Conservation (phyloP, 1,140 invertebrate genomes). For the Eurosta solidaginis region DNA sequence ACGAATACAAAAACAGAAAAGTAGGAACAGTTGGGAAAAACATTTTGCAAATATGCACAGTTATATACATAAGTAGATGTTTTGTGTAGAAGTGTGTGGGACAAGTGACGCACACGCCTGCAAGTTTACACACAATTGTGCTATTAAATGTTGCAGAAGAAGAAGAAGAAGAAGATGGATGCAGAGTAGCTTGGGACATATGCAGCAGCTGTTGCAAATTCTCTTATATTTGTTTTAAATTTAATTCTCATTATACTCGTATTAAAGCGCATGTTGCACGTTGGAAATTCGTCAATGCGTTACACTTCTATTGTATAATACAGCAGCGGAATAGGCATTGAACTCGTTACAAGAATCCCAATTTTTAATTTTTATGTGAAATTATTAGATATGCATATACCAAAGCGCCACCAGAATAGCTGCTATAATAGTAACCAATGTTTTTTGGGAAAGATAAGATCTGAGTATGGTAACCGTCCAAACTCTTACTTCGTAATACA, state of each 20-base stretch:
- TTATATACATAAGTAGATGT: background rate
- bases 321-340: no score
- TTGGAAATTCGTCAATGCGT: background rate
- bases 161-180: background rate
- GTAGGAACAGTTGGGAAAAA: conserved; percentile 18
- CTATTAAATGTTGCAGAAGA: background rate
- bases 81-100: background rate
- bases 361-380: no score
- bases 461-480: no score
- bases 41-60: background rate
- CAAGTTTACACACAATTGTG: background rate
- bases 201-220: background rate
- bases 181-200: background rate
- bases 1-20: no score
- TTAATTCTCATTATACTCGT: background rate
- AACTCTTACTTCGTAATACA: no score
- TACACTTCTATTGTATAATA: no score
- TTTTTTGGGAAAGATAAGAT: no score
- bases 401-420: no score
- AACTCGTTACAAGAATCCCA: no score
- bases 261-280: background rate
- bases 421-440: no score
- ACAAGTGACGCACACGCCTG: background rate
- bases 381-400: no score
- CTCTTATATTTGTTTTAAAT: background rate